These are phyloP conservation scores for Dendroctonus valens DNA, from an alignment of 1,140 invertebrate genomes.

Conservation along the genomic window DNA sequence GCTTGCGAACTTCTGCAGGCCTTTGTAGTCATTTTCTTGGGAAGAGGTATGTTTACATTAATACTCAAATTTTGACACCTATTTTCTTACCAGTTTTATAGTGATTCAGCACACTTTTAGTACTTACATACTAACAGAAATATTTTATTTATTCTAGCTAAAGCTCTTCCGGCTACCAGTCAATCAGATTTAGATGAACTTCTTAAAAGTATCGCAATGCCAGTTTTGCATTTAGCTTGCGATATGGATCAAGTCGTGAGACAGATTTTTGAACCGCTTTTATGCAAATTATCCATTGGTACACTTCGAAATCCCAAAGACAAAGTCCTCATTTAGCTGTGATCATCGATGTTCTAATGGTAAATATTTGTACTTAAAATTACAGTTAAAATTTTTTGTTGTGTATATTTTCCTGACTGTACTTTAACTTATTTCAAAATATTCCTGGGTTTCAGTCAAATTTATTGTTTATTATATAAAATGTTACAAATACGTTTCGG, in stretches of 20 bases:
- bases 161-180: conserved; percentile 29
- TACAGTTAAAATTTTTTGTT: no score
- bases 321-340: conserved; percentile 53
- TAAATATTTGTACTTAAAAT: conserved; percentile 28
- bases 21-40: conserved; percentile 61
- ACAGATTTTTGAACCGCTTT: conserved; percentile 66
- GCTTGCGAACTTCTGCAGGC: conserved; percentile 71
- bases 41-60: conserved; percentile 50
- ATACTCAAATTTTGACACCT: neutral
- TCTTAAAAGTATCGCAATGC: conserved; percentile 50
- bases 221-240: conserved; percentile 62
- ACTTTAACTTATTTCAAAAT: no score
- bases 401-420: no score
- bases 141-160: conserved; percentile 27
- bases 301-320: conserved; percentile 55
- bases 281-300: conserved; percentile 69
- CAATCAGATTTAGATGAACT: conserved; percentile 39
- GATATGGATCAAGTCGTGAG: conserved; percentile 64
- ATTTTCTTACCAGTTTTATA: neutral
- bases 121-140: neutral
- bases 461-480: no score
- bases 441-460: no score
- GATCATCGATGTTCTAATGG: conserved; percentile 62
- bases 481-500: no score
- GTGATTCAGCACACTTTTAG: conserved; percentile 36